Conservation (phyloP, 2,113 vertebrate genomes). For the Hylia prasina region DNA sequence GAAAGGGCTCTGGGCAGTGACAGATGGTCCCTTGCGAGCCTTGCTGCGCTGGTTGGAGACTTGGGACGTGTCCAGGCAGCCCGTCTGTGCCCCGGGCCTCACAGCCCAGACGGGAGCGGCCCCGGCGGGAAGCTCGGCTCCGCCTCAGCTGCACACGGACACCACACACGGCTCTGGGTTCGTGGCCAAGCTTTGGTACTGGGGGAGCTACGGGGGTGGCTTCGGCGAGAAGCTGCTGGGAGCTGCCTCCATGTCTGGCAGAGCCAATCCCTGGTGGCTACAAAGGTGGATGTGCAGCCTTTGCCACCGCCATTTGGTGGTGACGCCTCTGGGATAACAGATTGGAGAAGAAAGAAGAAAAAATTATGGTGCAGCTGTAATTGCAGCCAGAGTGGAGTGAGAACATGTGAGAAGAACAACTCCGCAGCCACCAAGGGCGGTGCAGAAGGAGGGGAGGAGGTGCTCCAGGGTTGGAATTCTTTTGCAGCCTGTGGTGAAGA, state of each 20-base stretch:
- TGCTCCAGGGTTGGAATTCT: neutral
- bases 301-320: too few relatives aligned
- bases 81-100: neutral
- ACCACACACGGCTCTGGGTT: neutral
- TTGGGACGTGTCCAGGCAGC: neutral
- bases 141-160: neutral
- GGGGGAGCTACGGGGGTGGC: accelerated
- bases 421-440: neutral
- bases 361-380: neutral
- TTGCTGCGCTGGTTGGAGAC: neutral
- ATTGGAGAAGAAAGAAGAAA: neutral
- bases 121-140: neutral
- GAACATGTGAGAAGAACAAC: neutral
- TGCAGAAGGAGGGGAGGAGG: neutral
- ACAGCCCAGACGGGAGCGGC: neutral
- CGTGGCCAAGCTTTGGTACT: accelerated
- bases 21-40: conserved; percentile 27
- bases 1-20: neutral
- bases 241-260: neutral
- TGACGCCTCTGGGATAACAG: neutral
- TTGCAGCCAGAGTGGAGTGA: neutral
- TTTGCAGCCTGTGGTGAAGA: neutral
- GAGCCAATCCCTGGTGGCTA: too few relatives aligned
- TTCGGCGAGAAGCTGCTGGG: neutral
- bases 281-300: too few relatives aligned